Evolutionary conservation across 2,797 vertebrate genomes (phyloP).

Genomic region (Phylloscopus collybita): DNA sequence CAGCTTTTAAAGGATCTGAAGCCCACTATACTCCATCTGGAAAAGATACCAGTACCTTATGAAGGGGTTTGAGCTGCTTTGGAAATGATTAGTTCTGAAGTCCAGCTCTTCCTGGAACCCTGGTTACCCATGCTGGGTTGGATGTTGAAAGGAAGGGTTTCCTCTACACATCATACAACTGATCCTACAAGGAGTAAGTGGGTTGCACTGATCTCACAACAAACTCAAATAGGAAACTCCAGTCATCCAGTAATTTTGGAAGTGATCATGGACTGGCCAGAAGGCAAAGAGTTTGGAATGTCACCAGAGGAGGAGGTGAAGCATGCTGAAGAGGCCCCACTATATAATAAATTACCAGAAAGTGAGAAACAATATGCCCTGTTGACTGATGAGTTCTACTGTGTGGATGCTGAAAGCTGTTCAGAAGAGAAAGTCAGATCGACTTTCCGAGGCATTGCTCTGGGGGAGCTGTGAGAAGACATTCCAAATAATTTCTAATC

Average conservation of each 20-base stretch:
- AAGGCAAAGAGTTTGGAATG: neutral
- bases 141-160: neutral
- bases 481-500: too few species aligned
- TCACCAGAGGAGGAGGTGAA: neutral
- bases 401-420: too few species aligned
- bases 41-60: too few species aligned
- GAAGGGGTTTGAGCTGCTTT: neutral
- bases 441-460: too few species aligned
- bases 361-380: neutral
- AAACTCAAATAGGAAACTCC: neutral
- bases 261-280: neutral
- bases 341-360: neutral
- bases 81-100: neutral
- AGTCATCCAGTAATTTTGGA: neutral
- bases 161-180: neutral
- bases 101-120: neutral
- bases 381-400: neutral
- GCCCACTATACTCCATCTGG: too few species aligned
- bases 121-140: neutral
- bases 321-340: neutral
- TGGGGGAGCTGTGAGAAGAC: too few species aligned
- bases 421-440: too few species aligned
- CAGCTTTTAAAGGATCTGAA: too few species aligned
- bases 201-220: neutral
- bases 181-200: neutral